Conservation (phyloP, 2,113 vertebrate species). For the Anguilla japonica region DNA sequence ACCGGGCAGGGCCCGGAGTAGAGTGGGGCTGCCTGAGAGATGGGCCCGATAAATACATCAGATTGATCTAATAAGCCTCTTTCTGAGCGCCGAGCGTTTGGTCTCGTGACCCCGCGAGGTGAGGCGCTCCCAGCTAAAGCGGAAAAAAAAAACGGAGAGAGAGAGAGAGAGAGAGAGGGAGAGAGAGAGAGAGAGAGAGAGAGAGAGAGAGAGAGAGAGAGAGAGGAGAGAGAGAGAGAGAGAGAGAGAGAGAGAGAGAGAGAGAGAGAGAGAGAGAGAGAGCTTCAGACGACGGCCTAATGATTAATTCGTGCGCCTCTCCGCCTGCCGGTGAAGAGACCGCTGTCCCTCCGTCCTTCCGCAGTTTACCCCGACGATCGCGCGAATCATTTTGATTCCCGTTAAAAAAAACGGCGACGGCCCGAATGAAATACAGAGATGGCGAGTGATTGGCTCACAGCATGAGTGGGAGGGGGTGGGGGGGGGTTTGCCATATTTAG, state of each 20-base stretch:
- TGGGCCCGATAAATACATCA: not conserved
- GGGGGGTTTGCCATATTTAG: not conserved
- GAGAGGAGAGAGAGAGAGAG: no score
- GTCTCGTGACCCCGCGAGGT: not conserved
- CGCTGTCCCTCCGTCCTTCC: no score
- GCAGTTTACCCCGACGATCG: not conserved
- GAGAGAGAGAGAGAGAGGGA: no score
- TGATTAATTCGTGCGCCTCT: not conserved
- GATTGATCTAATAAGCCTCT: conserved; percentile 11
- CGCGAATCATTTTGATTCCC: not conserved
- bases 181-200: no score
- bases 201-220: no score
- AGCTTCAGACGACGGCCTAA: not conserved
- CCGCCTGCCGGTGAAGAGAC: no score
- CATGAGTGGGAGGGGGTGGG: not conserved
- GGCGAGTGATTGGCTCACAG: not conserved
- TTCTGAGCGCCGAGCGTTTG: not conserved
- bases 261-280: no score
- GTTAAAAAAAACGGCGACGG: not conserved
- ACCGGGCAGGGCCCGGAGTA: not conserved
- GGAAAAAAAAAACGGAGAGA: not conserved
- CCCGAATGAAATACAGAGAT: not conserved
- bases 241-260: no score
- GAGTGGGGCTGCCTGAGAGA: not conserved
- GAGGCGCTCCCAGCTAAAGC: not conserved